These are phyloP conservation scores for Trichoplax adhaerens DNA, from an alignment of 37 sponge, comb jelly and placozoan species.

Conservation along the genomic window DNA sequence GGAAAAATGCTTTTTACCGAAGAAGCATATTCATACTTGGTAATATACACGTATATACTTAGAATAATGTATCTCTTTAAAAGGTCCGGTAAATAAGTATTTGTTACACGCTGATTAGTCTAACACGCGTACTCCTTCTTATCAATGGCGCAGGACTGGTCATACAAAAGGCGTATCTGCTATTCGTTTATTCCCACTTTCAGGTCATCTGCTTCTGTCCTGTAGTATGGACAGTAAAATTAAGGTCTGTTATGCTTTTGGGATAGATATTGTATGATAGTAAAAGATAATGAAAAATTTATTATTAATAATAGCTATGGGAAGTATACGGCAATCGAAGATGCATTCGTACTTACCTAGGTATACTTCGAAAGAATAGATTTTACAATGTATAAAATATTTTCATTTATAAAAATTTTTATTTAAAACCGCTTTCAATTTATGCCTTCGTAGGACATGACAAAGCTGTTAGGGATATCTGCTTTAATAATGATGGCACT, in stretches of 20 bases:
- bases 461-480: conserved; percentile 78
- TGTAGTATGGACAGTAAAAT: conserved; percentile 89
- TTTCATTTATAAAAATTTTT: too few species aligned
- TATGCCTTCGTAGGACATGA: conserved; percentile 42
- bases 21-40: conserved; percentile 84
- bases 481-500: conserved; percentile 84
- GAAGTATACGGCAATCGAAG: conserved; percentile 83
- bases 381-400: too few species aligned
- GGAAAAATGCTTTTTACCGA: conserved; percentile 82
- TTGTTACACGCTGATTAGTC: too few species aligned
- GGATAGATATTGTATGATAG: not conserved
- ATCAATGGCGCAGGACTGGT: conserved; percentile 30
- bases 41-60: conserved; percentile 3
- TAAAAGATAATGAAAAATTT: not conserved
- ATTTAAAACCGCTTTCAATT: too few species aligned
- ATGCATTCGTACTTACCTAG: conserved; percentile 61
- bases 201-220: conserved; percentile 84
- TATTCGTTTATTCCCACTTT: conserved; percentile 66
- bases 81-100: not conserved
- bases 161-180: conserved; percentile 81
- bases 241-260: conserved; percentile 28
- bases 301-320: conserved; percentile 48
- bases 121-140: not conserved
- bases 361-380: not conserved
- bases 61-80: not conserved